Percentiles rank a stretch among this genome's conserved stretches.
Conservation (phyloP, 2,888 invertebrate genomes). For the Xestia xanthographa region DNA sequence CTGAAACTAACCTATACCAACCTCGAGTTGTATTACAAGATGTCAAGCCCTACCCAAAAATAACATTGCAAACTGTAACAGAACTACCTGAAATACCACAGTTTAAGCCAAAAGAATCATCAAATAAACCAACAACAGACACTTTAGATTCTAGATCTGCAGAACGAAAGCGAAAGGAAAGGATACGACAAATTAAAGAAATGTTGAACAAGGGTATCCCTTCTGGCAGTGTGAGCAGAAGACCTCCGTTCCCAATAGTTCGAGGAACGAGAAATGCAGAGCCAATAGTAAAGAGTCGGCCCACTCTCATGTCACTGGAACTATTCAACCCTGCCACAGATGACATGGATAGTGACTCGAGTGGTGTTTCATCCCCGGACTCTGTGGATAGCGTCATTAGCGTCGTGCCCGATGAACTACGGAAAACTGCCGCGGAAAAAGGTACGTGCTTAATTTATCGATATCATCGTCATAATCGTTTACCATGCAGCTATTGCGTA, state of each 20-base stretch:
- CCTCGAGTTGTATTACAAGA: slow-evolving; percentile 87
- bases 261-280: slow-evolving; percentile 91
- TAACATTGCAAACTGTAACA: slow-evolving; percentile 91
- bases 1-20: slow-evolving; percentile 84
- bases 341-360: slow-evolving; percentile 97
- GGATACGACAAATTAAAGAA: slow-evolving; percentile 93
- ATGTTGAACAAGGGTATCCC: slow-evolving; percentile 93
- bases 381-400: slow-evolving; percentile 96
- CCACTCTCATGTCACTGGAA: slow-evolving; percentile 94
- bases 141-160: slow-evolving; percentile 85
- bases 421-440: slow-evolving; percentile 86
- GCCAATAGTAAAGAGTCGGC: slow-evolving; percentile 92
- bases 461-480: no score
- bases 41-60: slow-evolving; percentile 89
- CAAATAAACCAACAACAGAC: slow-evolving; percentile 79
- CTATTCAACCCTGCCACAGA: slow-evolving; percentile 97
- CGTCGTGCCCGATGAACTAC: slow-evolving; percentile 92
- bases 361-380: slow-evolving; percentile 96
- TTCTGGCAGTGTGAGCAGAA: slow-evolving; percentile 87
- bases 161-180: slow-evolving; percentile 91
- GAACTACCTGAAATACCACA: slow-evolving; percentile 92
- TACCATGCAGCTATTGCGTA: neutral
- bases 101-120: slow-evolving; percentile 84
- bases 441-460: slow-evolving; percentile 71
- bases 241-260: slow-evolving; percentile 93